These are phyloP conservation scores for Chauna torquata DNA, from an alignment of 2,113 vertebrate species.

Conservation along the genomic window DNA sequence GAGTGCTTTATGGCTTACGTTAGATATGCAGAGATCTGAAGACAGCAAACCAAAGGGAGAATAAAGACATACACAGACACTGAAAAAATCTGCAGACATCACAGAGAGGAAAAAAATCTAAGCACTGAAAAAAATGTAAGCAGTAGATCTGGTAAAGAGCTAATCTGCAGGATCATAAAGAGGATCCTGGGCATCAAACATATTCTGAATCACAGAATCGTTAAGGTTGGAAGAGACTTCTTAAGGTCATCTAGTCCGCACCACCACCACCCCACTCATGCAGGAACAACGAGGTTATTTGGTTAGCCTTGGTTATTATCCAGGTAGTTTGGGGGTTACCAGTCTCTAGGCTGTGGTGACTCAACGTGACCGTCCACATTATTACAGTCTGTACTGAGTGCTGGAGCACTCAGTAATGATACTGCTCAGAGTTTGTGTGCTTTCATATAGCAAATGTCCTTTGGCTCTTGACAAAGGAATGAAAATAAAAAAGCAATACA, in stretches of 20 bases:
- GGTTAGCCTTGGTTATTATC: neutral
- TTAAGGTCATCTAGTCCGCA: neutral
- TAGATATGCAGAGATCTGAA: neutral
- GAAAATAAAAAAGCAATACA: neutral
- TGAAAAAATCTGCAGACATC: neutral
- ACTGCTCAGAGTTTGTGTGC: neutral
- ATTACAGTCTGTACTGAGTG: neutral
- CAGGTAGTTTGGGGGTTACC: neutral
- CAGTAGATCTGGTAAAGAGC: neutral
- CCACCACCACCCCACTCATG: fast-evolving
- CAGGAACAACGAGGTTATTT: neutral
- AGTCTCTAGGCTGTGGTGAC: neutral
- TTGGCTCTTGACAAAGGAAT: neutral
- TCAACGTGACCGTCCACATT: neutral
- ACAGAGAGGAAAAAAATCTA: neutral
- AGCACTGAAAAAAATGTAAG: neutral
- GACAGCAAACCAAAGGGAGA: neutral
- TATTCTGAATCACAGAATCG: neutral
- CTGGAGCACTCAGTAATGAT: neutral
- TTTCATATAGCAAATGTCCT: neutral
- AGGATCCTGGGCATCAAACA: neutral
- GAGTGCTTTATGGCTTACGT: neutral
- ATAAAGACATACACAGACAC: neutral
- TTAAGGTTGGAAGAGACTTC: neutral
- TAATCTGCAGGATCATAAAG: neutral